Evolutionary conservation across 2,113 vertebrate genomes (phyloP).

Genomic region (Thunnus thynnus): DNA sequence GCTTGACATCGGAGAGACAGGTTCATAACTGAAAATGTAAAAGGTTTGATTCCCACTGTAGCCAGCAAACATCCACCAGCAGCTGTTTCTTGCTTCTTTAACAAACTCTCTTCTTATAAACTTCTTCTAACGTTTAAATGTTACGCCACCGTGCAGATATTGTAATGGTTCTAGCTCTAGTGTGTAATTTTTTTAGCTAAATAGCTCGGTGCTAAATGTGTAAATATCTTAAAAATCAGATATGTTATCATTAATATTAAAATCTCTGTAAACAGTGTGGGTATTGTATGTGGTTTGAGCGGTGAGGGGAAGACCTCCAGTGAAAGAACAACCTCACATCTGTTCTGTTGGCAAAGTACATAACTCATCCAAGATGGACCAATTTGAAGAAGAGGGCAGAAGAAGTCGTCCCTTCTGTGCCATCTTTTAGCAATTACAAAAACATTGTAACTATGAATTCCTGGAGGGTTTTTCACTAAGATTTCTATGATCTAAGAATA

Average conservation of each 20-base stretch:
- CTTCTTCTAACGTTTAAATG: too few relatives aligned
- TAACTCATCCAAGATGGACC: constrained; percentile 61
- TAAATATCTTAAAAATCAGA: too few relatives aligned
- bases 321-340: constrained; percentile 49
- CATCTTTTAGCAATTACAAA: constrained; percentile 56
- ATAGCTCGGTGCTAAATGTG: too few relatives aligned
- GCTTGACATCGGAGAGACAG: fast-evolving
- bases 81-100: not conserved
- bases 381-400: constrained; percentile 27
- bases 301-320: constrained; percentile 23
- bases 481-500: constrained; percentile 36
- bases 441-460: constrained; percentile 53
- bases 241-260: not conserved
- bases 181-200: too few relatives aligned
- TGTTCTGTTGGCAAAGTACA: constrained; percentile 27
- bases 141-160: too few relatives aligned
- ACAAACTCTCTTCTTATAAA: too few relatives aligned
- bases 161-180: too few relatives aligned
- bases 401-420: constrained; percentile 45
- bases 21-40: not conserved
- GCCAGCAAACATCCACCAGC: not conserved
- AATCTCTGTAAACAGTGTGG: constrained; percentile 10
- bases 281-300: constrained; percentile 15
- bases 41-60: not conserved
- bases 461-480: constrained; percentile 39